Evolutionary conservation across 2,888 invertebrate species (phyloP), one percentile per base, ranked within the genome.

Genomic region (Stenoptilia bipunctidactyla): DNA sequence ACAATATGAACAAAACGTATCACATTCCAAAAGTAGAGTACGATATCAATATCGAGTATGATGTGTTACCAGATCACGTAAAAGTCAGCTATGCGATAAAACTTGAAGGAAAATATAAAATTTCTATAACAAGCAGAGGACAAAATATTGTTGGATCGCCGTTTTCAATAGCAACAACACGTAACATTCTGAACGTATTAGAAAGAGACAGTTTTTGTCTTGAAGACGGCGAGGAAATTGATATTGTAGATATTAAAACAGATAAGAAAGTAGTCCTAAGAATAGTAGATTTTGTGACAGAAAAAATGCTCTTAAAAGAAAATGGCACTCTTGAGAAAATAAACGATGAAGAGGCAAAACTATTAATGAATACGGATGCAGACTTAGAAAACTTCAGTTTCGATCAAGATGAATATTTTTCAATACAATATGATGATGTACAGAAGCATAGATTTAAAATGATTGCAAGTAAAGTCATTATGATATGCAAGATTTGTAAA

Each of bases 111-210:
- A 79, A 80, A 54, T 86, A 88, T 53, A 85, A 87, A 61, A 70
- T 89, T 27, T 85, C 77, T 20, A 73, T 89, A 34, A 85, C 85
- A 12, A 85, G 83, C 40, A 76, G 85, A 56, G 86, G 87, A 1
- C 82, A 83, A 54, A 73, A 79, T 51, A 71, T 87, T 33, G 77
- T 82, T 25, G 88, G 88, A n/a, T 88, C 88, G 14, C 89, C 89
- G 1, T 89, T 83, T 52, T 61, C 61, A 39, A 70, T 87, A 2
- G 83, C 72, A 40, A 80, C 86, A 13, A 66, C 74, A 2, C 57
- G 68, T 40, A 71, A 79, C 44, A 74, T 80, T 27, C 45, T 80
- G 3, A 55, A 55, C 30, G 52, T 63, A 25, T 51, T 82, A 41
- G 74, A 79, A 60, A 66, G 55, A 47, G 75, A 80, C 38, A 79